Evolutionary conservation across 2,888 invertebrate species (phyloP).

Genomic region (Synanthedon vespiformis): DNA sequence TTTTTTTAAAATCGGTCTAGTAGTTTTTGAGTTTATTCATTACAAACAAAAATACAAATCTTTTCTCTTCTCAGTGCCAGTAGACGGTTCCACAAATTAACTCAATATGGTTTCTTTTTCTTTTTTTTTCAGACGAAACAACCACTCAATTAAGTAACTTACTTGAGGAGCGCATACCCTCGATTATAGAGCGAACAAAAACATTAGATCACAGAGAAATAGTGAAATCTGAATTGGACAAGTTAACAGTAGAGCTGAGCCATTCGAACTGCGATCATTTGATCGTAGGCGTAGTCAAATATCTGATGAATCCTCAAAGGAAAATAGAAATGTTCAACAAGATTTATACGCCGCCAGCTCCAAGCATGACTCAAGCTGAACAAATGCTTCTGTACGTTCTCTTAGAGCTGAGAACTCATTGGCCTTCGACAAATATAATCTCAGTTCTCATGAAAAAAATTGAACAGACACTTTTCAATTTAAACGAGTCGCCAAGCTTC

Average conservation of each 20-base stretch:
- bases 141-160: conserved; percentile 12
- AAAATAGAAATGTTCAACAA: conserved; percentile 39
- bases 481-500: conserved; percentile 44
- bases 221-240: conserved; percentile 24
- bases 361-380: conserved; percentile 50
- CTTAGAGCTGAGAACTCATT: conserved; percentile 19
- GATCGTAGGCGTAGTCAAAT: conserved; percentile 15
- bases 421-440: conserved; percentile 22
- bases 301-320: conserved; percentile 33
- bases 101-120: not conserved
- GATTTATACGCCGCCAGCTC: conserved; percentile 25
- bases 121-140: not conserved
- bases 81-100: not conserved
- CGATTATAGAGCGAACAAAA: conserved; percentile 16
- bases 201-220: conserved; percentile 15
- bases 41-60: not conserved
- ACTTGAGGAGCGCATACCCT: conserved; percentile 27
- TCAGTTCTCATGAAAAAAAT: conserved; percentile 32
- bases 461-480: conserved; percentile 43
- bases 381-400: conserved; percentile 43
- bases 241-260: conserved; percentile 31
- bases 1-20: too few relatives aligned
- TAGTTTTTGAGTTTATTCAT: too few relatives aligned
- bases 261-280: conserved; percentile 7
- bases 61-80: not conserved